These are phyloP conservation scores for Onychomys torridus DNA, from an alignment of 2,797 vertebrate genomes.

Conservation along the genomic window DNA sequence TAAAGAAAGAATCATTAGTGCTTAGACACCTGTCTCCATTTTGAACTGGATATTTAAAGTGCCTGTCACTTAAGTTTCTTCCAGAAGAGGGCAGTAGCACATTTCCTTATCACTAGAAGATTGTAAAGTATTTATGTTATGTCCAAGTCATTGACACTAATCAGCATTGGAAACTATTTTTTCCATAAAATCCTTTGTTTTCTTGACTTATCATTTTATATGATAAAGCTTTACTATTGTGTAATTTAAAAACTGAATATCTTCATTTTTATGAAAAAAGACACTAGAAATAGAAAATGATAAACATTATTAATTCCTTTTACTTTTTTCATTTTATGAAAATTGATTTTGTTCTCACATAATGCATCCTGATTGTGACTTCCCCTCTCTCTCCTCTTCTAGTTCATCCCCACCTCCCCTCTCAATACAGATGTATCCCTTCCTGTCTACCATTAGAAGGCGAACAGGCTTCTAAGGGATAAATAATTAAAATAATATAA, in stretches of 20 bases:
- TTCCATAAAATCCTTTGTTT: background rate
- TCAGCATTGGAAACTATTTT: background rate
- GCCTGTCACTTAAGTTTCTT: background rate
- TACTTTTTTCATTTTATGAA: background rate
- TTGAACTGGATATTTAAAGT: background rate
- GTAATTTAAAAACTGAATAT: background rate
- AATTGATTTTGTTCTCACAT: background rate
- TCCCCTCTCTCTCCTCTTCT: background rate
- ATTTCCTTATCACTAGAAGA: background rate
- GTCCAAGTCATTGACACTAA: constrained; percentile 15
- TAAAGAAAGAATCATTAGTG: background rate
- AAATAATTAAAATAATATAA: background rate
- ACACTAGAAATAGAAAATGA: background rate
- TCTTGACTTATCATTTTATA: background rate
- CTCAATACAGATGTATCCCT: background rate
- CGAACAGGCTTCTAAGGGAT: background rate
- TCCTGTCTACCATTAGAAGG: background rate
- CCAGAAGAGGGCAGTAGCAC: constrained; percentile 84
- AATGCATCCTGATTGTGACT: background rate
- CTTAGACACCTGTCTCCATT: background rate
- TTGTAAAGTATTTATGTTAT: background rate
- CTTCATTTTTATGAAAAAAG: constrained; percentile 9
- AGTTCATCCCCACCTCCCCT: background rate
- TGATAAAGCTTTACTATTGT: background rate
- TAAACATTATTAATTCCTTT: background rate